Evolutionary conservation across 2,888 invertebrate genomes (phyloP), one percentile per base, ranked within the genome.

Genomic region (Sesia apiformis): DNA sequence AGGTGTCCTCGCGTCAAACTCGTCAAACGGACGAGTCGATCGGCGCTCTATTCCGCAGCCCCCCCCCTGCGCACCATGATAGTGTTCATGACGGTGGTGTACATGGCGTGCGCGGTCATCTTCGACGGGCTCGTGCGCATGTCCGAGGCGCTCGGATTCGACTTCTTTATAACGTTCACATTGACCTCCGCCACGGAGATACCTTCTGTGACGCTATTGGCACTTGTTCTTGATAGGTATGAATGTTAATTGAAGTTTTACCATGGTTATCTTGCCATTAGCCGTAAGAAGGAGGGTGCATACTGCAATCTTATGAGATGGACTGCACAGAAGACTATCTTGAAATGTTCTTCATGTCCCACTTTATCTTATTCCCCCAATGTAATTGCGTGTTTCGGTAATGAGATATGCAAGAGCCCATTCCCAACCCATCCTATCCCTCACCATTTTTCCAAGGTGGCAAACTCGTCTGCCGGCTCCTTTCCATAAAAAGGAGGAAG

Each of bases 111-210:
- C 52, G 81, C 88, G 4, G 59, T 87, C 53, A 76, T 86, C 59
- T 89, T 87, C 66, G 88, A 89, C 61, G 87, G 82, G 0, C 78
- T 89, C n/a, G 86, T 89, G 54, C 66, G 88, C 52, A 73, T 89
- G 76, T 86, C 87, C 0, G 87, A 89, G 58, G 81, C 76, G 0
- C 72, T 89, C 5, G 88, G 88, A 0, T 68, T 84, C 5, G 80
- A 89, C 67, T 88, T 87, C 78, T 89, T 87, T 67, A 72, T 89
- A 64, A 81, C 87, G 0, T 89, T 89, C 65, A 84, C 88, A 0
- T 58, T 89, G 41, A 81, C 87, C 0, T 87, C 88, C 0, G 87
- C 84, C 0, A 89, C 88, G 1, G 88, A 89, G 66, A 87, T 89
- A 59, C 88, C 88, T 0, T 86, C 87, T 0, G 81, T 87, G 2